These are phyloP conservation scores for Bhutanitis thaidina DNA, from an alignment of 2,888 invertebrate genomes.

Conservation along the genomic window DNA sequence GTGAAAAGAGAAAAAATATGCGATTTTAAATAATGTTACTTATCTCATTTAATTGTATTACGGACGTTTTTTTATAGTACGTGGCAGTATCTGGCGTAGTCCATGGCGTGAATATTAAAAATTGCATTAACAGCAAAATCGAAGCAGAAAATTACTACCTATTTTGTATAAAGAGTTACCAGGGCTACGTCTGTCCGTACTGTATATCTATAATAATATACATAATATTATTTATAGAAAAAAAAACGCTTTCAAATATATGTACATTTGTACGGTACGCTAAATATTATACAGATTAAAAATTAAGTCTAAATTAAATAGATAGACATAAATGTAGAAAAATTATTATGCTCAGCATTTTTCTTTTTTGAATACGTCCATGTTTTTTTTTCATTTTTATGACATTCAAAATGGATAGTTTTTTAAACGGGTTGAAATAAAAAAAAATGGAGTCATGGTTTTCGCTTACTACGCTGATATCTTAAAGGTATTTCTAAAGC, in stretches of 20 bases:
- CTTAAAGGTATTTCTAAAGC: conserved; percentile 9
- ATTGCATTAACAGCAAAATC: not conserved
- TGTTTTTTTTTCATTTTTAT: conserved; percentile 26
- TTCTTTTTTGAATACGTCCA: conserved; percentile 31
- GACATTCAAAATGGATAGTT: conserved; percentile 11
- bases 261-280: conserved; percentile 56
- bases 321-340: conserved; percentile 68
- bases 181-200: conserved; percentile 19
- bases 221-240: conserved; percentile 49
- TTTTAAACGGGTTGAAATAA: not conserved
- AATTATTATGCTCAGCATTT: conserved; percentile 56
- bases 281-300: conserved; percentile 45
- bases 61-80: not conserved
- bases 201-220: conserved; percentile 23
- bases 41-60: conserved; percentile 28
- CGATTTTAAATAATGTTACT: conserved; percentile 36
- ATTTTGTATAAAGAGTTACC: not conserved
- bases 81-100: not conserved
- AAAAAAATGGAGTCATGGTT: not conserved
- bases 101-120: not conserved
- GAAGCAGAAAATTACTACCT: not conserved
- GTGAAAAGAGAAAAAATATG: conserved; percentile 20
- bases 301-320: conserved; percentile 56
- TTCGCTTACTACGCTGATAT: conserved; percentile 17
- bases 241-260: conserved; percentile 46